phyloP scores from a whole-genome alignment of 2,888 invertebrate genomes.

The Eupeodes luniger region DNA sequence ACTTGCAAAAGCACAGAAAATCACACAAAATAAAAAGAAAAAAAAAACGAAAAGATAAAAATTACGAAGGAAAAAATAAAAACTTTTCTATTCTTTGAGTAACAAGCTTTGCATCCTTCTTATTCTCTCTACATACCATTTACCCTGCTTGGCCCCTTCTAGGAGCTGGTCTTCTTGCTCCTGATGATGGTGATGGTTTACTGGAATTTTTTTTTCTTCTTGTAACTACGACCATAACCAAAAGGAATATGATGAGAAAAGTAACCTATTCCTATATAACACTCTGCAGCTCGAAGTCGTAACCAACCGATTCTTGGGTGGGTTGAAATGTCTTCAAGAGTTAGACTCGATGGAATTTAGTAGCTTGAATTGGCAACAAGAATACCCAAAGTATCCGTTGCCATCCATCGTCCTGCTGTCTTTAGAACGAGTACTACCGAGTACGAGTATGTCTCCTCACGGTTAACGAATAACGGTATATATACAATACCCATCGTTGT shows the following conservation, averaged over 20 bases:
- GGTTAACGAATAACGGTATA: not conserved
- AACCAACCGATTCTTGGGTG: conserved; percentile 14
- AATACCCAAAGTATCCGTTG: conserved; percentile 34
- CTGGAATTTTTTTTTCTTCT: conserved; percentile 32
- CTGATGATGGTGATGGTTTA: conserved; percentile 11
- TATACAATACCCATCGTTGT: conserved; percentile 29
- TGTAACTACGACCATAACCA: conserved; percentile 15
- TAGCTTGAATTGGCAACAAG: conserved; percentile 59
- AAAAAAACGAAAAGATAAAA: not conserved
- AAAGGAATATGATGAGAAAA: conserved; percentile 12
- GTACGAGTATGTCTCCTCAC: conserved; percentile 9
- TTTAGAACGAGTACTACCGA: not conserved
- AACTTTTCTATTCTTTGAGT: conserved; percentile 73
- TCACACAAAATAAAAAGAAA: conserved; percentile 15
- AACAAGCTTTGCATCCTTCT: conserved; percentile 70
- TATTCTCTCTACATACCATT: not conserved
- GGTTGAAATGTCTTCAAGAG: conserved; percentile 52
- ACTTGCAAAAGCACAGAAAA: conserved; percentile 65
- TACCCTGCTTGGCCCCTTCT: not conserved
- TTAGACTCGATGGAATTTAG: conserved; percentile 73
- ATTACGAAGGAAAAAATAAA: conserved; percentile 37
- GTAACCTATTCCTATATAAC: not conserved
- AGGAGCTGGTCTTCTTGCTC: too few species aligned
- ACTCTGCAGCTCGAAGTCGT: not conserved
- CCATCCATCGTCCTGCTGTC: conserved; percentile 53